Conservation (phyloP, 92 coral and sea anemone species). For the Heliopora coerulea region DNA sequence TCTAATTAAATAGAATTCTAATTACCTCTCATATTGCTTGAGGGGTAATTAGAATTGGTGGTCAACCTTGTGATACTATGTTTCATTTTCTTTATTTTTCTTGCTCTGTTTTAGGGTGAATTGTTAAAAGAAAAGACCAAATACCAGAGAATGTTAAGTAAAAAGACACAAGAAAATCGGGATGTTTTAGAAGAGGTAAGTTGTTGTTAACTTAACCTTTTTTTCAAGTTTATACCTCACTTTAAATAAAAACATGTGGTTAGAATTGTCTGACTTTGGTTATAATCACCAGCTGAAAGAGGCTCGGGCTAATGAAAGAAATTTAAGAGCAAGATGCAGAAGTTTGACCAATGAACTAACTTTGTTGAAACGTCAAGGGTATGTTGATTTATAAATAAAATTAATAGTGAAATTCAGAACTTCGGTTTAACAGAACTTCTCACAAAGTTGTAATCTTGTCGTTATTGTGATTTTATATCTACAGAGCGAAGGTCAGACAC, state of each 20-base stretch:
- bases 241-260: no score
- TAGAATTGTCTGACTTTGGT: neutral
- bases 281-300: constrained; percentile 74
- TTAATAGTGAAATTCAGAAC: neutral
- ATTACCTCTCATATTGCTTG: no score
- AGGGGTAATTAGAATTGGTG: no score
- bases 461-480: no score
- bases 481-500: constrained; percentile 40
- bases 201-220: neutral
- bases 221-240: no score
- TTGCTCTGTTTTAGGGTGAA: constrained; percentile 61
- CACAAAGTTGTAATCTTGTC: no score
- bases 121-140: constrained; percentile 90
- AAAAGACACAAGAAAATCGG: constrained; percentile 89
- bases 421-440: no score
- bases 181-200: constrained; percentile 81
- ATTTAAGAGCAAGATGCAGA: constrained; percentile 93
- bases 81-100: neutral
- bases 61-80: no score
- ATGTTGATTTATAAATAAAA: neutral
- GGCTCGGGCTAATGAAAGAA: constrained; percentile 87
- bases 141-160: constrained; percentile 76
- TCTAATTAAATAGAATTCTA: no score
- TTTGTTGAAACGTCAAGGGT: constrained; percentile 81
- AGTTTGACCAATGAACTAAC: constrained; percentile 95